Percentiles rank a stretch among this genome's conserved stretches.
Evolutionary conservation across 1,140 invertebrate genomes (phyloP).

Genomic region (Eriosoma lanigerum): DNA sequence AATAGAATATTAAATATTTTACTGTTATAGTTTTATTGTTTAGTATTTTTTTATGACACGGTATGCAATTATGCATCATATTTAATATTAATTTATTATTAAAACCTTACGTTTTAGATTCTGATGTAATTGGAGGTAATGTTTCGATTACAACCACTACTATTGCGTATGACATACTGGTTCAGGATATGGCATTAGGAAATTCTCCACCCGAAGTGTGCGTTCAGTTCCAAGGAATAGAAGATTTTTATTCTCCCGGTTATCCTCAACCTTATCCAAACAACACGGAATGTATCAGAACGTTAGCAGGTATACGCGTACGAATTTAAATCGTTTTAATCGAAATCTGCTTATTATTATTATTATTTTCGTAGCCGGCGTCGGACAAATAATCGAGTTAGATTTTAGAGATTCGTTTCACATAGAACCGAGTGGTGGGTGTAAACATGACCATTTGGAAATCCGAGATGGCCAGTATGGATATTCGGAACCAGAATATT

Average conservation of each 20-base stretch:
- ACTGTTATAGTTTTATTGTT: no score
- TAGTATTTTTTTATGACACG: no score
- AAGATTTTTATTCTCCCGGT: conserved; percentile 73
- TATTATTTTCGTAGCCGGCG: conserved; percentile 66
- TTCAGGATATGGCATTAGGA: conserved; percentile 38
- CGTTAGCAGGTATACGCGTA: conserved; percentile 67
- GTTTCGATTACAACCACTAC: conserved; percentile 8
- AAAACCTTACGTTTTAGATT: conserved; percentile 13
- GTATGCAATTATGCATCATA: no score
- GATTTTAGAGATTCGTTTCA: conserved; percentile 82
- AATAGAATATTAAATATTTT: neutral
- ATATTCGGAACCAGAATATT: conserved; percentile 70
- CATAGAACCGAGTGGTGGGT: conserved; percentile 73
- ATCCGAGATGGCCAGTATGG: conserved; percentile 83
- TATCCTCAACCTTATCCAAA: conserved; percentile 71
- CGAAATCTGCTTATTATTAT: neutral
- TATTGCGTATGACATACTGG: conserved; percentile 27
- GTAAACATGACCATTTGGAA: conserved; percentile 82
- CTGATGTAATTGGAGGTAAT: conserved; percentile 16
- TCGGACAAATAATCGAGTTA: conserved; percentile 72
- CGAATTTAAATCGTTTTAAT: neutral
- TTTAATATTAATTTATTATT: neutral
- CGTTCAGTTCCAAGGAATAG: conserved; percentile 56
- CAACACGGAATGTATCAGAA: conserved; percentile 69
- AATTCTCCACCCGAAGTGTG: neutral